These are phyloP conservation scores for Phaenicophaeus curvirostris DNA, from an alignment of 2,797 vertebrate species.

Conservation along the genomic window DNA sequence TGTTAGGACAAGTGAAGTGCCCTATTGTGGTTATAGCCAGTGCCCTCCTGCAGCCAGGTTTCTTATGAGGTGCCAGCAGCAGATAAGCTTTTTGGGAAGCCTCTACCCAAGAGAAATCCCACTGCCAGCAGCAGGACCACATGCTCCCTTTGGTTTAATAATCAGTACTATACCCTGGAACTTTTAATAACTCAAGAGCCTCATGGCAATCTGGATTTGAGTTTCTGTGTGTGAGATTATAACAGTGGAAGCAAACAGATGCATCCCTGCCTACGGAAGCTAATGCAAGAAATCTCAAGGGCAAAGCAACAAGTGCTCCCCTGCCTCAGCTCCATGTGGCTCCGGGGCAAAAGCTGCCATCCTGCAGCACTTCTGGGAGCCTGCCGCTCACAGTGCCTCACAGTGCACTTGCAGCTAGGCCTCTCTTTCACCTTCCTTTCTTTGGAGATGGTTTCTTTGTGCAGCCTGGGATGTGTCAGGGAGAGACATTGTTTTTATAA, in stretches of 20 bases:
- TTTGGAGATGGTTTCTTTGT: neutral
- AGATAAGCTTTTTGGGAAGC: neutral
- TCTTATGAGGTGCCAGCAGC: neutral
- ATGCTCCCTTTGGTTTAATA: neutral
- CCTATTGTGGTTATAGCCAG: neutral
- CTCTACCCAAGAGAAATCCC: neutral
- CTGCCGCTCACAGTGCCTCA: neutral
- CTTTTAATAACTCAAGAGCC: neutral
- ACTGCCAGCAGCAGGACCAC: neutral
- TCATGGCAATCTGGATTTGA: neutral
- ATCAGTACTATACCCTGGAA: neutral
- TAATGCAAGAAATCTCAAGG: neutral
- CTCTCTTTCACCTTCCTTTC: neutral
- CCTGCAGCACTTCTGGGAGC: neutral
- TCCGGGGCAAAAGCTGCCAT: neutral
- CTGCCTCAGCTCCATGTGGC: neutral
- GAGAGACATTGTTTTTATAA: slow-evolving; percentile 48
- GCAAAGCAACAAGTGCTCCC: rapidly evolving
- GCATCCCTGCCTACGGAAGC: neutral
- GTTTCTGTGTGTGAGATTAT: neutral
- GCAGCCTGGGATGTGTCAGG: slow-evolving; percentile 2
- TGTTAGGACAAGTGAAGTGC: too few relatives aligned
- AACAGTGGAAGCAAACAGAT: neutral
- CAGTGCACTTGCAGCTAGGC: neutral
- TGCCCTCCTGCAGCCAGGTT: neutral